Base-by-base conservation (phyloP, 2,888 invertebrate genomes). In the Pyrrhopygopsis socrates region DNA sequence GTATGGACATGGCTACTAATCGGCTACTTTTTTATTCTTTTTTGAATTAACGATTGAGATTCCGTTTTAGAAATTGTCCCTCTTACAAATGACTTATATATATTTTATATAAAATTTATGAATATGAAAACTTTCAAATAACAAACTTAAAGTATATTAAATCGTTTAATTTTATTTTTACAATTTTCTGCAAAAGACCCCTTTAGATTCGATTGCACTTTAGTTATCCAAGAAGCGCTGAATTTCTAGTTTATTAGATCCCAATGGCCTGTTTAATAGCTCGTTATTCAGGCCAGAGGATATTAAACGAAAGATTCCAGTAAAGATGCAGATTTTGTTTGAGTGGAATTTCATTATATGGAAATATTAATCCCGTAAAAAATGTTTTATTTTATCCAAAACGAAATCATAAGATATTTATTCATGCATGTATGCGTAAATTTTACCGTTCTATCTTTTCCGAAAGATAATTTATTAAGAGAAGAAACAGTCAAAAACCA, bases 231-330 rank as follows among this genome's bases (percentile, higher is more conserved):
- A 89, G 73, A 87, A 90, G 84, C 83, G 91, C 89, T 93, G 91
- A 92, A 90, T 94, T 94, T 94, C 93, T 94, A 94, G 93, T 92
- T 94, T 93, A 94, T 93, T 92, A 90, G 91, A 90, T 93, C 92
- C 93, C 94, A 93, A 94, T 92, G 94, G 91, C 91, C 91, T 93
- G 93, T 94, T 93, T 94, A 92, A 94, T 93, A 91, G 94, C 89
- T 92, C 91, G 89, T 87, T 91, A 93, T 88, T 65, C 85, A 76
- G 81, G 85, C 83, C 84, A 83, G 76, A 82, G 82, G 87, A 90
- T 93, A 93, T 93, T 93, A 93, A 93, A 93, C 91, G 91, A 89
- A 90, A 60, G 60, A 60, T 11, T 60, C 91, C 88, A 89, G 88
- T 84, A 85, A 65, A 86, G 63, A 63, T 84, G 63, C 86, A 83